Evolutionary conservation across 2,888 invertebrate species (phyloP), one percentile per base, ranked within the genome.

Genomic region (Tholera decimalis): DNA sequence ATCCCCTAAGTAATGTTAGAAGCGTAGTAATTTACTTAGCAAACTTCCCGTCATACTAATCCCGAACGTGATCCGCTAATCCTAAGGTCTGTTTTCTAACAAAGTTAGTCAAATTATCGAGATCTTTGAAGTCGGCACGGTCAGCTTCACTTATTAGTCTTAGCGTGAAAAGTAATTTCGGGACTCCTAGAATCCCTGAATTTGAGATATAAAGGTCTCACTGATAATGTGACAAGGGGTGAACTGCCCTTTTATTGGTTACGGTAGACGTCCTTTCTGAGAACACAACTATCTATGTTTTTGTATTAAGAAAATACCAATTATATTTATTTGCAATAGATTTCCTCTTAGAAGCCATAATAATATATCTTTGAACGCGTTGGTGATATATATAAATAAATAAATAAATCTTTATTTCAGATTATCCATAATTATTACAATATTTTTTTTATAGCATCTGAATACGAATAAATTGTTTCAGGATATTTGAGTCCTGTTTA

Each of bases 91-190:
- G 35, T 49, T 60, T 55, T 70, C 22, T 9, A 43, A 60, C 35
- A 22, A 60, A 60, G 61, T 50, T 71, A 15, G 3, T 35, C n/a
- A 35, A 74, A 30, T 71, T 69, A 13, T 22, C 43, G 28, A 15
- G 49, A 54, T 55, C 67, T 74, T 74, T 41, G 59, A 58, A 70
- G 50, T 35, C 35, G 18, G 8, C 44, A 33, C 50, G 39, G 60
- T 60, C 37, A 61, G 41, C 61, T 61, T 46, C 35, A 55, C 26
- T 55, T 46, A 46, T 43, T 51, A 41, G 24, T 35, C 39, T 41
- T 43, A 47, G 46, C 39, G 39, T 1, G 26, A 56, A 53, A 60
- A 74, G 30, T 53, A 56, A 60, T 73, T 73, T 62, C 20, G 61
- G 39, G 30, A 37, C 20, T 18, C 18, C 43, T 43, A 39, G 33